Evolutionary conservation across 1,140 invertebrate genomes (phyloP).

Genomic region (Drosophila mayri): DNA sequence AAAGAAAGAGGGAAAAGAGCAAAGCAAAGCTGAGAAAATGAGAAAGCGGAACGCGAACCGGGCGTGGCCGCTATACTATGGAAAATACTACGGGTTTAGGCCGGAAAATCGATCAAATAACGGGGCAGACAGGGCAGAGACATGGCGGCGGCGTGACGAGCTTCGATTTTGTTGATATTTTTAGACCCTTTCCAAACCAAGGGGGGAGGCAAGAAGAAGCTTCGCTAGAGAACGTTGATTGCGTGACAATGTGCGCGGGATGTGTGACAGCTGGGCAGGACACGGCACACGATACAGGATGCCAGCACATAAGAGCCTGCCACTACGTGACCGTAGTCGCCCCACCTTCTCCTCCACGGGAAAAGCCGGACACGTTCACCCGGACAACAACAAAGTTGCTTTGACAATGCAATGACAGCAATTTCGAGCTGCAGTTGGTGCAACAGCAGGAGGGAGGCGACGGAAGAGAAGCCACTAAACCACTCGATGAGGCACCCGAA

Average conservation of each 20-base stretch:
- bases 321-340: slow-evolving; percentile 22
- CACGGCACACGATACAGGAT: slow-evolving; percentile 40
- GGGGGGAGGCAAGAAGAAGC: background rate
- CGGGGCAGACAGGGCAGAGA: slow-evolving; percentile 32
- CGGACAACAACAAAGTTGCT: slow-evolving; percentile 35
- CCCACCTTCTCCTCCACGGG: background rate
- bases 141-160: slow-evolving; percentile 38
- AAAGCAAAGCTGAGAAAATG: background rate
- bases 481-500: slow-evolving; percentile 20
- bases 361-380: slow-evolving; percentile 27
- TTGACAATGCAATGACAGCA: slow-evolving; percentile 44
- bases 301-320: background rate
- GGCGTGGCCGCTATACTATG: slow-evolving; percentile 31
- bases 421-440: slow-evolving; percentile 14
- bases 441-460: background rate
- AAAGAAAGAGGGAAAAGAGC: too few relatives aligned
- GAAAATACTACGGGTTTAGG: slow-evolving; percentile 16
- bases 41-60: background rate
- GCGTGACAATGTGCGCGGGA: slow-evolving; percentile 68
- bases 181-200: slow-evolving; percentile 28
- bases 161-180: slow-evolving; percentile 68
- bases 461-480: slow-evolving; percentile 17
- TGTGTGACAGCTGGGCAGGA: slow-evolving; percentile 65
- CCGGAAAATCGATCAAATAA: slow-evolving; percentile 72
- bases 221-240: slow-evolving; percentile 30